Evolutionary conservation across 53 echinoderm and acorn worm species (phyloP), one percentile per base, ranked within the genome.

Genomic region (Apostichopus leukothele): DNA sequence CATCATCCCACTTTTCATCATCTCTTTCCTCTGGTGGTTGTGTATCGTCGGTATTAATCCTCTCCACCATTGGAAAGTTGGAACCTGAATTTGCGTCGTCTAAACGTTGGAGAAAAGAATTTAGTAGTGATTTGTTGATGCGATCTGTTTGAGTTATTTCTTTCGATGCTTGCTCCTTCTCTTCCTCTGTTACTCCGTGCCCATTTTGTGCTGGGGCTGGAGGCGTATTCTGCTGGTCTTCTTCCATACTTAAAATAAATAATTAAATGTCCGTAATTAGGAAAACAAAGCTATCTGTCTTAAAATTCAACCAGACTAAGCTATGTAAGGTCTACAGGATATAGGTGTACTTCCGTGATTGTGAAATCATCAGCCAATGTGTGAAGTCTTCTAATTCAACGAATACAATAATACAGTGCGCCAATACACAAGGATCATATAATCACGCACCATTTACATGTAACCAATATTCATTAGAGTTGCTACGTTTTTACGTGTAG

Each of bases 81-180:
- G 89, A 50, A 18, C 89, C 73, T 9, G 78, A 90, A n/a, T 90
- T 86, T 76, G 92, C 92, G 78, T 96, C 90, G 73, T 96, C 95
- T 78, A 96, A 80, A 26, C 92, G 91, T 81, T 90, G 89, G 11
- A 96, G 92, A 86, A 96, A 96, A 14, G 96, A 92, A 13, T 92
- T 92, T 53, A 96, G 75, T 16, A 96, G 88, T 19, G 93, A 92
- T 76, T 93, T 95, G 67, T 96, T 96, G 57, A 96, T 85, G 75
- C 92, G 93, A 74, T 96, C 96, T 26, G 94, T 96, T 75, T 93
- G 95, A 4, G 93, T 91, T 16, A 92, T 39, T 88, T 95, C 91
- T 63, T 90, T 87, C 55, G 75, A 88, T 22, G 78, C 79, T 9
- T 87, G 53, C 10, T 74, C 54, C 9, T 75, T 74, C 25, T 75